Conservation (phyloP, 2,888 invertebrate species). For the Drosophila helvetica region DNA sequence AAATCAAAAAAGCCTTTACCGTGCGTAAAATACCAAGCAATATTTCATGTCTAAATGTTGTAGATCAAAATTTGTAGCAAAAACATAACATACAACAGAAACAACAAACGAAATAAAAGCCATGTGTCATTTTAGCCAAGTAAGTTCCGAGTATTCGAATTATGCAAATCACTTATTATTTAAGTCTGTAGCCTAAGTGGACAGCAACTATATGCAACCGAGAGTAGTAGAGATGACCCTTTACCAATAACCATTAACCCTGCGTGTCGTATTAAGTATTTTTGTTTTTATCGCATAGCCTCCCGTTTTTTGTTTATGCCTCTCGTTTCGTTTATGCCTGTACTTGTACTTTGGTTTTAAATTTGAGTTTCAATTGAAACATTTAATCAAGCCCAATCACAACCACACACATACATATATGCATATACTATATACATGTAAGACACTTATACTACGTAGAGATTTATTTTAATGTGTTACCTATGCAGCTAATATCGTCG, state of each 20-base stretch:
- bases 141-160: conserved; percentile 71
- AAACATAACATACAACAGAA: conserved; percentile 32
- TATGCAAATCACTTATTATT: conserved; percentile 61
- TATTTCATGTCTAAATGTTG: conserved; percentile 76
- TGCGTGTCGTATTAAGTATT: conserved; percentile 11
- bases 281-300: neutral
- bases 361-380: neutral
- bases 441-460: conserved; percentile 65
- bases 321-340: neutral
- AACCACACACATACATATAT: conserved; percentile 7
- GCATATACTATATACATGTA: conserved; percentile 44
- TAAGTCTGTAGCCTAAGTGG: conserved; percentile 59
- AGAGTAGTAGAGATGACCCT: conserved; percentile 17
- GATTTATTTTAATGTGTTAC: conserved; percentile 74
- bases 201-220: conserved; percentile 28
- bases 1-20: conserved; percentile 70
- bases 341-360: neutral
- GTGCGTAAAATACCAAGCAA: conserved; percentile 71
- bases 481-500: conserved; percentile 61
- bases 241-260: conserved; percentile 36
- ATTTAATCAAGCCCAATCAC: neutral
- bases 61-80: conserved; percentile 65
- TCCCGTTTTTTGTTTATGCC: conserved; percentile 1
- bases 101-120: conserved; percentile 32
- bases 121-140: conserved; percentile 69